These are phyloP conservation scores for Acanthopleura granulata DNA, from an alignment of 2,888 invertebrate genomes.

Conservation along the genomic window DNA sequence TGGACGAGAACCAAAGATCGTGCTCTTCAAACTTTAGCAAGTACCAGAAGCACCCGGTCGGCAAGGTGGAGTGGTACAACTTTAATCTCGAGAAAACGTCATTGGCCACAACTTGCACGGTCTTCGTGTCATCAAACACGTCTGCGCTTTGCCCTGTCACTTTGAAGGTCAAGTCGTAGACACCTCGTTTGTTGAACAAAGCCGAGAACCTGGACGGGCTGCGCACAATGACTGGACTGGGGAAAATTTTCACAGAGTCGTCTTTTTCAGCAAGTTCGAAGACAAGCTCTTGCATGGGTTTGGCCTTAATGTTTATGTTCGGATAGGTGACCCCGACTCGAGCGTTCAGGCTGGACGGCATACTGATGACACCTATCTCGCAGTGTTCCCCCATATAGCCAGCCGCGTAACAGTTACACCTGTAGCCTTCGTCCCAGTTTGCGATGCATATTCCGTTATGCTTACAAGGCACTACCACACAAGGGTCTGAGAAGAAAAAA, in stretches of 20 bases:
- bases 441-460: background rate
- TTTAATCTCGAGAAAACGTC: slow-evolving; percentile 14
- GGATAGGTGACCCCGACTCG: background rate
- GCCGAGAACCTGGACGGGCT: background rate
- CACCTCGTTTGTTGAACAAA: background rate
- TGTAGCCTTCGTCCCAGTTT: background rate
- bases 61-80: background rate
- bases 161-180: slow-evolving; percentile 2
- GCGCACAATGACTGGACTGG: background rate
- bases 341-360: background rate
- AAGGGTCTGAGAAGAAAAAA: background rate
- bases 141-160: background rate
- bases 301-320: background rate
- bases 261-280: background rate
- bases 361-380: background rate
- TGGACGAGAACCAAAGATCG: background rate
- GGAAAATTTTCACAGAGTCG: background rate
- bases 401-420: slow-evolving; percentile 1
- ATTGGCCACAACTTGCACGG: background rate
- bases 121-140: background rate
- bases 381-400: background rate
- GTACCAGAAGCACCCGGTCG: slow-evolving; percentile 3
- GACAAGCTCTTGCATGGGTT: background rate
- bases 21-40: background rate
- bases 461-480: background rate